These are phyloP conservation scores for Tenthredo scrophulariae DNA, from an alignment of 2,888 invertebrate species.

Conservation along the genomic window DNA sequence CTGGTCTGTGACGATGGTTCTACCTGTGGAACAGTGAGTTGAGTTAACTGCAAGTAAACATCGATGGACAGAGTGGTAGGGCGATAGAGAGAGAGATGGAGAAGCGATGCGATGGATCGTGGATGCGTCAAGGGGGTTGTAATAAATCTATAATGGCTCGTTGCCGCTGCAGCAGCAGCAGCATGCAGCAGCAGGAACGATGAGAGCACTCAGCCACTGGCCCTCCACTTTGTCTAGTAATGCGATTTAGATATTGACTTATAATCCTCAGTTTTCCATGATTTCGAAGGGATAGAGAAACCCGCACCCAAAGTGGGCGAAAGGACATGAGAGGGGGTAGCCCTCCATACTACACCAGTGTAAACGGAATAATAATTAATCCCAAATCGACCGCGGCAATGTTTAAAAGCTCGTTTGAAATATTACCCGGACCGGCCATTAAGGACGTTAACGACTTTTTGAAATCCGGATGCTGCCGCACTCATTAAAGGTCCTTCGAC, in stretches of 20 bases:
- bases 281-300: slow-evolving; percentile 22
- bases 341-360: neutral
- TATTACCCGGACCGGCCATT: slow-evolving; percentile 52
- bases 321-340: neutral
- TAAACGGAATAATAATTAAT: slow-evolving; percentile 54
- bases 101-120: neutral
- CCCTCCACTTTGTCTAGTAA: slow-evolving; percentile 23
- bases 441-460: slow-evolving; percentile 61
- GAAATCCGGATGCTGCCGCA: slow-evolving; percentile 54
- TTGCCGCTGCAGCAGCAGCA: neutral
- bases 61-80: neutral
- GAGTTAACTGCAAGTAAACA: slow-evolving; percentile 17
- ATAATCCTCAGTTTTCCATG: slow-evolving; percentile 54
- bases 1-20: neutral
- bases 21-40: neutral
- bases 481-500: slow-evolving; percentile 37
- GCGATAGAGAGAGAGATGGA: neutral
- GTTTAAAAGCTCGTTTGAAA: slow-evolving; percentile 62
- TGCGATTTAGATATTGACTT: slow-evolving; percentile 57
- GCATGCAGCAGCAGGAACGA: neutral
- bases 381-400: slow-evolving; percentile 49
- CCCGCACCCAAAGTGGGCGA: neutral
- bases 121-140: slow-evolving; percentile 18
- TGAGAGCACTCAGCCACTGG: slow-evolving; percentile 56
- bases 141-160: slow-evolving; percentile 34